A percentile compares a stretch with the other conserved stretches of the same genome.
phyloP scores from a whole-genome alignment of 1,140 invertebrate species.

The Harpegnathos saltator region DNA sequence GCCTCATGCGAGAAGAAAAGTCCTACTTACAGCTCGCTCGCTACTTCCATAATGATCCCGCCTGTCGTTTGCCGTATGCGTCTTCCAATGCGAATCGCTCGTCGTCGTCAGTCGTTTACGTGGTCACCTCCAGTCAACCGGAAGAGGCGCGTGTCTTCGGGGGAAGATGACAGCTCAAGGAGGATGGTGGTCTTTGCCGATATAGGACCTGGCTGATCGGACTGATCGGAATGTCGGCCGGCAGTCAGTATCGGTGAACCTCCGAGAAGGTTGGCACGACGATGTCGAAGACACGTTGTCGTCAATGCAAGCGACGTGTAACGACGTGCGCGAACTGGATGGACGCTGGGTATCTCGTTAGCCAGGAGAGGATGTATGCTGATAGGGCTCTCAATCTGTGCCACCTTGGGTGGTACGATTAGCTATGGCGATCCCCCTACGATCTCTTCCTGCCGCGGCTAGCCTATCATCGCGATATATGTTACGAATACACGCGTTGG shows the following conservation, averaged over 20 bases:
- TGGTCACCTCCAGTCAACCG: conserved; percentile 79
- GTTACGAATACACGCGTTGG: conserved; percentile 68
- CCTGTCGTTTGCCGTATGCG: not conserved
- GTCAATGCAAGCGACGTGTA: conserved; percentile 28
- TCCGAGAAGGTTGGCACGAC: conserved; percentile 1
- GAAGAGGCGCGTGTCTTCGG: conserved; percentile 71
- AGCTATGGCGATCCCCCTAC: conserved; percentile 83
- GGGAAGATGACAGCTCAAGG: conserved; percentile 2
- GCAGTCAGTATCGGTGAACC: too few species aligned
- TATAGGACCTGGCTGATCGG: not conserved
- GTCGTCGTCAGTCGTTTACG: conserved; percentile 76
- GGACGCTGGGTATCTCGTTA: conserved; percentile 59
- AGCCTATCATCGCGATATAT: conserved; percentile 74
- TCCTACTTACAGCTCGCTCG: conserved; percentile 84
- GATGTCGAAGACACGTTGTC: too few species aligned
- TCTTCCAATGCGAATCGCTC: conserved; percentile 66
- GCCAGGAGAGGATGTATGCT: conserved; percentile 82
- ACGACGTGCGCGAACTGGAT: conserved; percentile 47
- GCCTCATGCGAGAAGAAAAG: not conserved
- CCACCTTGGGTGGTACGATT: conserved; percentile 86
- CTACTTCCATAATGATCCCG: conserved; percentile 80
- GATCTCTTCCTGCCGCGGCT: conserved; percentile 84
- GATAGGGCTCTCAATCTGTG: conserved; percentile 85
- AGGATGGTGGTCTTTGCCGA: not conserved
- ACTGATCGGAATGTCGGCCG: not conserved